Evolutionary conservation across 2,113 vertebrate species (phyloP).

Genomic region (Otocyon megalotis): DNA sequence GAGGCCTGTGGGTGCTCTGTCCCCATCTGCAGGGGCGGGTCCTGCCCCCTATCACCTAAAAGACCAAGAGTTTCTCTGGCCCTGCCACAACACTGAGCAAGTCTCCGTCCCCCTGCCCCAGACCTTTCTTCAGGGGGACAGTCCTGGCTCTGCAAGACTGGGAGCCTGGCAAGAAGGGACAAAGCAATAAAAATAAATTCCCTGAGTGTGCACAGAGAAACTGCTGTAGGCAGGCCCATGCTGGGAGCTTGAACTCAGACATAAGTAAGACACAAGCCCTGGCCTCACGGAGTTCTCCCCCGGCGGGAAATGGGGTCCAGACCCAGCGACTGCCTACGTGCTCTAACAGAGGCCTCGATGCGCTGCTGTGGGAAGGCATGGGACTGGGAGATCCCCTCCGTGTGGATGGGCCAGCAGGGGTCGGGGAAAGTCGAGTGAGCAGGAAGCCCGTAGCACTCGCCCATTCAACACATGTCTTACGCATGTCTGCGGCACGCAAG

Average conservation of each 20-base stretch:
- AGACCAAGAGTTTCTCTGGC: background rate
- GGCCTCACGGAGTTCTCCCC: background rate
- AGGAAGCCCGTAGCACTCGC: background rate
- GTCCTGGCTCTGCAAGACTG: background rate
- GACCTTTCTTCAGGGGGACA: background rate
- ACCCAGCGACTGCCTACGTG: background rate
- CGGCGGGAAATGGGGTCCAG: too few relatives aligned
- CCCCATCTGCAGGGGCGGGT: fast-evolving
- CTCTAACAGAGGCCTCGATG: background rate
- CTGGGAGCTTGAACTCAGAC: background rate
- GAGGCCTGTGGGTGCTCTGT: background rate
- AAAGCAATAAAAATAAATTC: background rate
- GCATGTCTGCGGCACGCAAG: background rate
- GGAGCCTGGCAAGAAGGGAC: background rate
- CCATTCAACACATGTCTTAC: background rate
- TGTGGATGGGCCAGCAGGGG: background rate
- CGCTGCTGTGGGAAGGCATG: background rate
- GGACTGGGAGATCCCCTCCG: background rate
- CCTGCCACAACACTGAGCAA: background rate
- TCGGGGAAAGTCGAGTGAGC: background rate
- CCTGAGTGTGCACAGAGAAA: background rate
- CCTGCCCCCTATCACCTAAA: background rate
- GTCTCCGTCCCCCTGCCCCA: background rate
- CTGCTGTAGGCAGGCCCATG: background rate
- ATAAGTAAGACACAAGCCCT: background rate